Evolutionary conservation across 2,888 invertebrate genomes (phyloP).

Genomic region (Glyphotaelius pellucidus): DNA sequence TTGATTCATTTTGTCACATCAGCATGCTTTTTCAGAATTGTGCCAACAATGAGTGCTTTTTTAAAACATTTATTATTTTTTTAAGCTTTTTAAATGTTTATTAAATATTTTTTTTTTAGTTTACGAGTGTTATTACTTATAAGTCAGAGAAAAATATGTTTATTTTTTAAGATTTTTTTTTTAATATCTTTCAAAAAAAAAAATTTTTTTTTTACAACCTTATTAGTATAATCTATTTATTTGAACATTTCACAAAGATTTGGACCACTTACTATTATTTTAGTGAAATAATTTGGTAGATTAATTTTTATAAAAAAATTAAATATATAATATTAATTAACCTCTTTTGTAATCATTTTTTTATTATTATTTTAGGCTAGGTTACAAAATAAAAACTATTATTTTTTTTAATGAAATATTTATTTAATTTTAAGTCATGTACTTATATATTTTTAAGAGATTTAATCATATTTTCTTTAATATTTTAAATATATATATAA

Average conservation of each 20-base stretch:
- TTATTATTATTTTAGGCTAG: conserved; percentile 22
- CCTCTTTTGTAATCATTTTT: conserved; percentile 2
- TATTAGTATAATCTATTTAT: conserved; percentile 17
- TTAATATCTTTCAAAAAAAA: too few species aligned
- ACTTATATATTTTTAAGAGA: conserved; percentile 58
- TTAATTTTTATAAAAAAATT: background rate
- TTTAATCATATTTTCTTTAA: conserved; percentile 33
- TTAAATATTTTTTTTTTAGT: background rate
- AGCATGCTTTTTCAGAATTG: conserved; percentile 22
- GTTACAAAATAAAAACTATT: conserved; percentile 22
- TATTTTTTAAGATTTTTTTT: background rate
- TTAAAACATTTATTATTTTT: background rate
- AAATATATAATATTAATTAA: conserved; percentile 3
- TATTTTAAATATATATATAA: conserved; percentile 24
- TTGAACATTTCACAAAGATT: conserved; percentile 12
- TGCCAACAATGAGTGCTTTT: conserved; percentile 18
- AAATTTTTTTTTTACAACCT: background rate
- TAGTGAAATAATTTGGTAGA: conserved; percentile 8
- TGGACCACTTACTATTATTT: conserved; percentile 6
- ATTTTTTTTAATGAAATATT: conserved; percentile 46
- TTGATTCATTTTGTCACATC: background rate
- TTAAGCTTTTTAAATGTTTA: conserved; percentile 3
- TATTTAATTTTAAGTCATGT: conserved; percentile 57
- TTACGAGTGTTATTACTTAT: background rate
- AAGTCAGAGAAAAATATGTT: background rate